These are phyloP conservation scores for Rissa tridactyla DNA, from an alignment of 2,113 vertebrate genomes.

Conservation along the genomic window DNA sequence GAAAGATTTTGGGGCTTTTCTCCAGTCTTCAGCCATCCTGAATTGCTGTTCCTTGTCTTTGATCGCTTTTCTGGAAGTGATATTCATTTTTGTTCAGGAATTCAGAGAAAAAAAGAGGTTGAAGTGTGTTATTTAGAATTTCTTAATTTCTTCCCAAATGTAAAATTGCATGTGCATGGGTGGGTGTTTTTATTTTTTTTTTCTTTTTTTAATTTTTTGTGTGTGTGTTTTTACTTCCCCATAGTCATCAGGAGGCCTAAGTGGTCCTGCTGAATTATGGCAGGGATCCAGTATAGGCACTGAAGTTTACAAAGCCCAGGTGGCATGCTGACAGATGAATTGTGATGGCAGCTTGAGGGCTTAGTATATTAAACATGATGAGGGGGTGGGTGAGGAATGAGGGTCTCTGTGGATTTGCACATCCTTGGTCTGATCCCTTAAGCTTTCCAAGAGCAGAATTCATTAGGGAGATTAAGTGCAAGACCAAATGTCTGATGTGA, in stretches of 20 bases:
- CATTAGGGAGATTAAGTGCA: neutral
- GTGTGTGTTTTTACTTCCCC: neutral
- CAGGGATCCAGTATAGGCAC: neutral
- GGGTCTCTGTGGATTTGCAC: neutral
- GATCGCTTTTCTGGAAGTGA: neutral
- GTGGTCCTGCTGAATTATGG: neutral
- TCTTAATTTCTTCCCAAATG: neutral
- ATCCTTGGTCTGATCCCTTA: constrained; percentile 25
- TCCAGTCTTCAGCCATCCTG: neutral
- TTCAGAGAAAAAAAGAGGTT: neutral
- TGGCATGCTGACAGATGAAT: constrained; percentile 6
- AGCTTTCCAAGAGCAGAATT: constrained; percentile 32
- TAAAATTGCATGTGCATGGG: neutral
- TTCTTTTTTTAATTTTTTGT: neutral
- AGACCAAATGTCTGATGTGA: neutral
- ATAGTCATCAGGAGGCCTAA: neutral
- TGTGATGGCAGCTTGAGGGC: neutral
- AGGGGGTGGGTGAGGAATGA: neutral
- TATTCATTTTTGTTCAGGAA: neutral
- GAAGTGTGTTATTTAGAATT: neutral
- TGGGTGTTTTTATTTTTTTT: rapidly evolving
- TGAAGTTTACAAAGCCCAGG: constrained; percentile 38
- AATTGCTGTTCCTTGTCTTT: neutral
- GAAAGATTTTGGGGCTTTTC: neutral
- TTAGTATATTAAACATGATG: constrained; percentile 10